phyloP scores from a whole-genome alignment of 2,797 vertebrate species.

The Craterocephalus amniculus region DNA sequence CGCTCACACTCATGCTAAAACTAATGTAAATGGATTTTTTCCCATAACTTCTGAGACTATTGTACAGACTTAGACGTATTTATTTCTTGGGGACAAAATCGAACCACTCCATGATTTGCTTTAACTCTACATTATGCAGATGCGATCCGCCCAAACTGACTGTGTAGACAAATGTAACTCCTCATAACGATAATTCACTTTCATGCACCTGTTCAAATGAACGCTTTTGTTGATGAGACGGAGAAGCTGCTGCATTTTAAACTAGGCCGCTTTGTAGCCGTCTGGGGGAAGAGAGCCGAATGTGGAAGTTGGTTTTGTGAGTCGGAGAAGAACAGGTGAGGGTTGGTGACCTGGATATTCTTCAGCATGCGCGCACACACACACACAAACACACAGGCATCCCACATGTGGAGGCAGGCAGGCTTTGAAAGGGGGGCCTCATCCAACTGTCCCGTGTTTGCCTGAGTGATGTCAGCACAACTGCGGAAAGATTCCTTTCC shows the following conservation, averaged over 20 bases:
- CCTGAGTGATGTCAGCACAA: conserved; percentile 75
- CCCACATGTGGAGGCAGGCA: conserved; percentile 68
- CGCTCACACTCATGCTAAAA: conserved; percentile 21
- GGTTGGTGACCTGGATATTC: conserved; percentile 39
- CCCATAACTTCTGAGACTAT: background rate
- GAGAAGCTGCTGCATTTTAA: conserved; percentile 17
- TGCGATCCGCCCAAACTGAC: background rate
- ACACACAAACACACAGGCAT: conserved; percentile 36
- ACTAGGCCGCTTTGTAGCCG: conserved; percentile 21
- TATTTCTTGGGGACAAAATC: background rate
- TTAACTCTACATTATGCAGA: too few relatives aligned
- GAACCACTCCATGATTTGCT: background rate
- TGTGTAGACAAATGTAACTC: background rate
- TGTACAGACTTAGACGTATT: background rate
- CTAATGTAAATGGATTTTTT: background rate
- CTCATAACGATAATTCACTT: background rate
- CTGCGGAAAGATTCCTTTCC: conserved; percentile 81
- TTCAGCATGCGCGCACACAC: conserved; percentile 14
- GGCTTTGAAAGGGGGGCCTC: conserved; percentile 66
- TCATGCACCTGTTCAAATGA: conserved; percentile 31
- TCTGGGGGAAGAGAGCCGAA: conserved; percentile 50
- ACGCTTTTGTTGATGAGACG: conserved; percentile 34
- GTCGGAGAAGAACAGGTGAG: conserved; percentile 66
- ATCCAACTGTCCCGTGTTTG: conserved; percentile 74
- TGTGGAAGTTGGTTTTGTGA: conserved; percentile 39